phyloP scores from a whole-genome alignment of 2,888 invertebrate species.

The Serrognathus titanus region DNA sequence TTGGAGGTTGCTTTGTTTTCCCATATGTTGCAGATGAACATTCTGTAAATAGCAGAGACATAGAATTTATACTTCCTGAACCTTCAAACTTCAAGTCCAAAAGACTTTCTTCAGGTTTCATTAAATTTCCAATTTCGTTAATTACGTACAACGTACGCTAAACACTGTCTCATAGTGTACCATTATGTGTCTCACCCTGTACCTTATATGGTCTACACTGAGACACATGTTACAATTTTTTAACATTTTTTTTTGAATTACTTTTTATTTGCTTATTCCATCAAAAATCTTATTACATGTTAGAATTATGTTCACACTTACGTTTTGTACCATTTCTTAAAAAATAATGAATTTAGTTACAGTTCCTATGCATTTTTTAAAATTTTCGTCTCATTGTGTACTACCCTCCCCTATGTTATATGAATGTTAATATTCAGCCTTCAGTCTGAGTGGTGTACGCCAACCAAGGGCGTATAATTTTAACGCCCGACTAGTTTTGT shows the following conservation, averaged over 20 bases:
- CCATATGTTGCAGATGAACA: slow-evolving; percentile 16
- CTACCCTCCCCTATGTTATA: neutral
- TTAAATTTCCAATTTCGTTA: slow-evolving; percentile 13
- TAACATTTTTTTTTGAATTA: neutral
- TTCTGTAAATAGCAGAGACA: slow-evolving; percentile 5
- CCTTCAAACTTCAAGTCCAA: slow-evolving; percentile 12
- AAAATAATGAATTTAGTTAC: neutral
- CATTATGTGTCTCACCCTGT: slow-evolving; percentile 10
- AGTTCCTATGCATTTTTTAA: neutral
- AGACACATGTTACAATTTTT: neutral
- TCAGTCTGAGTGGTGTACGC: too few species aligned
- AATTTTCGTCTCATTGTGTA: neutral
- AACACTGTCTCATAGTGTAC: slow-evolving; percentile 10
- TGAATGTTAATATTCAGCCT: too few species aligned
- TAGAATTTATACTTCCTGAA: slow-evolving; percentile 17
- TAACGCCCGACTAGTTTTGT: too few species aligned
- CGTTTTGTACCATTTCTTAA: neutral
- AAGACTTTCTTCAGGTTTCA: slow-evolving; percentile 13
- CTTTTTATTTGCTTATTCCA: slow-evolving; percentile 1
- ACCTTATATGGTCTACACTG: slow-evolving; percentile 10
- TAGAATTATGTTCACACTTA: neutral
- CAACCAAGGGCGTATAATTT: too few species aligned
- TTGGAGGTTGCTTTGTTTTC: too few species aligned
- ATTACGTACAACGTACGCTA: slow-evolving; percentile 13
- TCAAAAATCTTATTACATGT: slow-evolving; percentile 5